Conservation (phyloP, 2,797 vertebrate species). For the Tinamus major region DNA sequence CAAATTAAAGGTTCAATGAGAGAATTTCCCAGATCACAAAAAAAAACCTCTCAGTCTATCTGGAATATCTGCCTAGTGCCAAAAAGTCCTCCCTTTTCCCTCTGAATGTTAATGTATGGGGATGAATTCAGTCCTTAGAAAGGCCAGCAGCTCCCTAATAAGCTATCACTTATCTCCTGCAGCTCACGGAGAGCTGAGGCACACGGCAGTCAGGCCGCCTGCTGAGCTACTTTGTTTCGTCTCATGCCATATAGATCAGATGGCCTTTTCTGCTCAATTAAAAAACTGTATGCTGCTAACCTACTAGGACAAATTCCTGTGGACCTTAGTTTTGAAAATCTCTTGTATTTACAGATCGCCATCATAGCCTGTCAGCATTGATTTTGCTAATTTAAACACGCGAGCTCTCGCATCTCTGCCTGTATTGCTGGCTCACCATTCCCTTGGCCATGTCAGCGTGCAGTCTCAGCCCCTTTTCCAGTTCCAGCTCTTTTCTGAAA, state of each 20-base stretch:
- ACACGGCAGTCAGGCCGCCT: not conserved
- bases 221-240: not conserved
- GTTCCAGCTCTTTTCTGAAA: not conserved
- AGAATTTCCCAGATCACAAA: not conserved
- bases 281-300: not conserved
- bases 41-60: not conserved
- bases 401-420: not conserved
- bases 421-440: not conserved
- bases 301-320: not conserved
- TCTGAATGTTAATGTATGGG: fast-evolving
- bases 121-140: not conserved
- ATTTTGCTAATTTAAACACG: not conserved
- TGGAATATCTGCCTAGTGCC: not conserved
- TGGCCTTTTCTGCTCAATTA: not conserved
- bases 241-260: not conserved
- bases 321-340: not conserved
- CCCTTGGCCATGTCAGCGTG: not conserved
- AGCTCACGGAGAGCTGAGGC: not conserved
- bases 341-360: not conserved
- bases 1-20: not conserved
- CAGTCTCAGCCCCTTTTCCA: not conserved
- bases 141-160: not conserved
- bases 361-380: not conserved
- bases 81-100: not conserved
- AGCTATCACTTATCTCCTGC: not conserved